phyloP scores from a whole-genome alignment of 1,140 invertebrate species.

The Calephelis nemesis region DNA sequence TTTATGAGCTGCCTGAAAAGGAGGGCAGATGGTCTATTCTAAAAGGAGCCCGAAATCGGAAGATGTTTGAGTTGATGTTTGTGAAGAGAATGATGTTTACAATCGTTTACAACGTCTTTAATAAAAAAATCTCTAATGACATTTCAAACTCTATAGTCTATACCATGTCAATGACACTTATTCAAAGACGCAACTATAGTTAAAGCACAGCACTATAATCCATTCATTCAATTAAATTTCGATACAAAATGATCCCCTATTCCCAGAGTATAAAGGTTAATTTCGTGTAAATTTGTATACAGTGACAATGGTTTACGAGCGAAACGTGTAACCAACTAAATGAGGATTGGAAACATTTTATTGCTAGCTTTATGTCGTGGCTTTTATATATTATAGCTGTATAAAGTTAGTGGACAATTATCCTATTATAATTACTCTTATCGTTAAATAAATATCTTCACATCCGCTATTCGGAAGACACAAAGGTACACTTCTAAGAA shows the following conservation, averaged over 20 bases:
- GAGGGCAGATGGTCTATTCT: too few relatives aligned
- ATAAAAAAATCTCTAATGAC: neutral
- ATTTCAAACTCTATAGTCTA: neutral
- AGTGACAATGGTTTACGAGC: neutral
- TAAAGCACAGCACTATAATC: conserved; percentile 7
- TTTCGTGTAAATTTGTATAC: neutral
- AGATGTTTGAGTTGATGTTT: too few relatives aligned
- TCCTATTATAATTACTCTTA: too few relatives aligned
- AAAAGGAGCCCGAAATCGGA: too few relatives aligned
- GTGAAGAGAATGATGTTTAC: too few relatives aligned
- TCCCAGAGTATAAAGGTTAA: neutral
- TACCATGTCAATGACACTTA: conserved; percentile 10
- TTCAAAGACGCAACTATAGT: neutral
- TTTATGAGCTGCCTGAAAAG: too few relatives aligned
- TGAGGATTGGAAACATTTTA: conserved; percentile 1
- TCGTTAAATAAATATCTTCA: too few relatives aligned
- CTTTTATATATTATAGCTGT: neutral
- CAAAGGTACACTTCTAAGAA: too few relatives aligned
- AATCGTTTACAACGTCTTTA: too few relatives aligned
- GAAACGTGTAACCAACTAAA: conserved; percentile 16
- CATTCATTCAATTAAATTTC: neutral
- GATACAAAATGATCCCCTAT: neutral
- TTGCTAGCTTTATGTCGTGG: neutral
- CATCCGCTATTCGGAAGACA: too few relatives aligned
- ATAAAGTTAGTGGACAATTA: too few relatives aligned